These are phyloP conservation scores for Mechanitis mazaeus DNA, from an alignment of 2,888 invertebrate genomes.

Conservation along the genomic window DNA sequence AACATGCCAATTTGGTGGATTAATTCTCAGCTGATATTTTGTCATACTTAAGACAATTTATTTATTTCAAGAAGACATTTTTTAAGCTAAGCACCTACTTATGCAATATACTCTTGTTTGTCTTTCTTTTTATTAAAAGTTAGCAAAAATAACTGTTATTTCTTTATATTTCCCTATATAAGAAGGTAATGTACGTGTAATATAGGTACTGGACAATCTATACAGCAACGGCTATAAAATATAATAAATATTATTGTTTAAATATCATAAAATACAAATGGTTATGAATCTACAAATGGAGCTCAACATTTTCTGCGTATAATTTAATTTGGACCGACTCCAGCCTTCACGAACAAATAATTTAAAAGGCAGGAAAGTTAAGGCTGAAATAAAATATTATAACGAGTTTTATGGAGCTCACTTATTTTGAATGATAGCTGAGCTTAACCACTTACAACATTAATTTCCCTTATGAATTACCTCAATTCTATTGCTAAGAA, in stretches of 20 bases:
- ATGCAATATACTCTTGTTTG: too few species aligned
- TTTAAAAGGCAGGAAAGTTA: constrained; percentile 70
- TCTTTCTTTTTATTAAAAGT: too few species aligned
- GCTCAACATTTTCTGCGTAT: constrained; percentile 62
- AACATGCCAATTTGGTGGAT: too few species aligned
- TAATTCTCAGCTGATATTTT: too few species aligned
- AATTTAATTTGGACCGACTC: constrained; percentile 72
- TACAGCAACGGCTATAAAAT: not conserved
- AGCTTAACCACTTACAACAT: constrained; percentile 57
- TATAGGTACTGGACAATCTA: too few species aligned
- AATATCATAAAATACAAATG: constrained; percentile 9
- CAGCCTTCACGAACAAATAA: constrained; percentile 68
- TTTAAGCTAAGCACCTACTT: too few species aligned
- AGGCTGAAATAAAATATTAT: constrained; percentile 71
- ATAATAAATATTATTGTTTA: not conserved
- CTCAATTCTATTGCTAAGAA: constrained; percentile 32
- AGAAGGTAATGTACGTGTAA: too few species aligned
- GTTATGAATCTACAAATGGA: constrained; percentile 53
- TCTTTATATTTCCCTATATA: too few species aligned
- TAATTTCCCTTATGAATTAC: constrained; percentile 57
- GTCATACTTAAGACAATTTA: too few species aligned
- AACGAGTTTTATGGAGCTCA: constrained; percentile 65
- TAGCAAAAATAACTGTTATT: too few species aligned
- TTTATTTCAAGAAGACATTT: too few species aligned
- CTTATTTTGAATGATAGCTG: constrained; percentile 65